Conservation (phyloP, 2,797 vertebrate species). For the Microctenopoma steveboyesi region DNA sequence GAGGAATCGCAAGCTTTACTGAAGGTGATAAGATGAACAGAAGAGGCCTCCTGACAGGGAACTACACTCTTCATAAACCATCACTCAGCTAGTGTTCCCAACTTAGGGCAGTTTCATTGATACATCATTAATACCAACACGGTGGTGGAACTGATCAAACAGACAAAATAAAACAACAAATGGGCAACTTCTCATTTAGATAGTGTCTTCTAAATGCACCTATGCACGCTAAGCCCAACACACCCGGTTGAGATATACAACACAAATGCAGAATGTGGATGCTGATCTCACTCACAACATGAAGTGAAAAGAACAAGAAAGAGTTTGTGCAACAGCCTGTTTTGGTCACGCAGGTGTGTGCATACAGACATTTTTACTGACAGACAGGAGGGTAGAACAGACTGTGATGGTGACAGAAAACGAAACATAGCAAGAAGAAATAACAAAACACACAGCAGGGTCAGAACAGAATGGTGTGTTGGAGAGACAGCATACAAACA, state of each 20-base stretch:
- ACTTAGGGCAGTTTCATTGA: slow-evolving; percentile 60
- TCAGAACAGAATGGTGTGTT: slow-evolving; percentile 53
- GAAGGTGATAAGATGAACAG: slow-evolving; percentile 66
- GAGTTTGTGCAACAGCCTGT: slow-evolving; percentile 62
- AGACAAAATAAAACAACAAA: slow-evolving; percentile 21
- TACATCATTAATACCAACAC: slow-evolving; percentile 71
- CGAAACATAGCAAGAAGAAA: slow-evolving; percentile 10
- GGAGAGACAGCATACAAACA: slow-evolving; percentile 69
- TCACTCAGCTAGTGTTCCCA: slow-evolving; percentile 73
- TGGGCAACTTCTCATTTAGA: slow-evolving; percentile 49
- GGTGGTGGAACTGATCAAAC: slow-evolving; percentile 65
- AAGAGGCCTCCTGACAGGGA: slow-evolving; percentile 52
- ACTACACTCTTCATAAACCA: slow-evolving; percentile 55
- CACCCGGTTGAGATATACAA: slow-evolving; percentile 19
- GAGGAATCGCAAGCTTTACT: slow-evolving; percentile 74
- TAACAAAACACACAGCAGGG: slow-evolving; percentile 40
- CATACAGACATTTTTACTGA: slow-evolving; percentile 63
- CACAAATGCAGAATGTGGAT: slow-evolving; percentile 31
- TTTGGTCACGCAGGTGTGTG: slow-evolving; percentile 68
- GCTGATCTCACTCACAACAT: slow-evolving; percentile 40
- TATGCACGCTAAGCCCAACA: slow-evolving; percentile 26
- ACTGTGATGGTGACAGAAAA: slow-evolving; percentile 10
- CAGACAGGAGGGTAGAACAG: slow-evolving; percentile 45
- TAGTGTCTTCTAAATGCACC: slow-evolving; percentile 49
- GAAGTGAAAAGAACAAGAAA: slow-evolving; percentile 36